phyloP scores from a whole-genome alignment of 2,797 vertebrate genomes.

The Clarias pachynema region DNA sequence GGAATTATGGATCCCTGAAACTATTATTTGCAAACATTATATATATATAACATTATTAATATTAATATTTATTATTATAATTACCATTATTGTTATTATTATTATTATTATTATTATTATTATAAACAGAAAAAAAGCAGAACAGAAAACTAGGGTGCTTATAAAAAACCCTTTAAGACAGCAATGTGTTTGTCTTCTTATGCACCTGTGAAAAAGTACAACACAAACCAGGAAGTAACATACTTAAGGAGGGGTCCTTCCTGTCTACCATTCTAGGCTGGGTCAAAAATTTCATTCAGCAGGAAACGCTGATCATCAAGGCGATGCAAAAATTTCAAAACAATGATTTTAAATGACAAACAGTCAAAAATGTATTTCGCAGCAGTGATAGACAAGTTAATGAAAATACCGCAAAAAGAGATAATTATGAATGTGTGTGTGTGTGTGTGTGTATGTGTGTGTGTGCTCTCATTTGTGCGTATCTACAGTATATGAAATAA shows the following conservation, averaged over 20 bases:
- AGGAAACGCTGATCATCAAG: slow-evolving; percentile 54
- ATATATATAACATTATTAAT: neutral
- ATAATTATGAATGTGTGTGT: neutral
- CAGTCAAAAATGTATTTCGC: neutral
- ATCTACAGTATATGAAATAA: neutral
- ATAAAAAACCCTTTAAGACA: slow-evolving; percentile 11
- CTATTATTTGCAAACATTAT: too few relatives aligned
- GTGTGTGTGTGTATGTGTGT: slow-evolving; percentile 1
- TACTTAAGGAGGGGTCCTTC: slow-evolving; percentile 54
- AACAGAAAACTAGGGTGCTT: neutral
- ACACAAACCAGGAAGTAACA: slow-evolving; percentile 55
- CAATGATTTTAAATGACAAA: slow-evolving; percentile 2
- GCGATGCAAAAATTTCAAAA: slow-evolving; percentile 12
- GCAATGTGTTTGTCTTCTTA: slow-evolving; percentile 25
- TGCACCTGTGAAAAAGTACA: slow-evolving; percentile 49
- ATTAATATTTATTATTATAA: neutral
- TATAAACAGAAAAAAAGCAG: neutral
- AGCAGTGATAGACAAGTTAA: neutral
- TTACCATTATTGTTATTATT: neutral
- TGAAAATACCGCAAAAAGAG: neutral
- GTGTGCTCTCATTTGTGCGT: neutral
- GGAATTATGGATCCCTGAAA: neutral
- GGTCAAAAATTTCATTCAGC: slow-evolving; percentile 51
- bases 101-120: neutral
- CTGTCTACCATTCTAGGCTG: slow-evolving; percentile 53